Evolutionary conservation across 2,797 vertebrate species (phyloP).

Genomic region (Notolepis coatsorum): DNA sequence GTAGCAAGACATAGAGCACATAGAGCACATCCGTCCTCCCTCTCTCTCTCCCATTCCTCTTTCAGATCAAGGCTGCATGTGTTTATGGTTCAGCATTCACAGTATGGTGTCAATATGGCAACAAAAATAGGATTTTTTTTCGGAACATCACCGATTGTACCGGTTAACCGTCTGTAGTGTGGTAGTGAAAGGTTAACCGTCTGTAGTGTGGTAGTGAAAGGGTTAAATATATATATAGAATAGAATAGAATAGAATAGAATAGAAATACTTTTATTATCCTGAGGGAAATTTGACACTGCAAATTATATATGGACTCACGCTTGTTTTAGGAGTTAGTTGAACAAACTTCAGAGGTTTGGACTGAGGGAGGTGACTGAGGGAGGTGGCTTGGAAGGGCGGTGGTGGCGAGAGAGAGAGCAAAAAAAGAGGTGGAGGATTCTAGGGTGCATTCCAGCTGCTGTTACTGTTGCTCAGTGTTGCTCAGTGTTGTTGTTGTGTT

Average conservation of each 20-base stretch:
- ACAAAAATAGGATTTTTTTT: too few species aligned
- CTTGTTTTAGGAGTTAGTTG: background rate
- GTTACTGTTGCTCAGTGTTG: constrained; percentile 27
- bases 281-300: too few species aligned
- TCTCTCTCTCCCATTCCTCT: background rate
- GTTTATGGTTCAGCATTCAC: too few species aligned
- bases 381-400: background rate
- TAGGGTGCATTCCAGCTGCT: constrained; percentile 32
- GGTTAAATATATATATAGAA: too few species aligned
- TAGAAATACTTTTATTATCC: too few species aligned
- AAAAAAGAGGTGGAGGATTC: constrained; percentile 19
- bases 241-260: too few species aligned
- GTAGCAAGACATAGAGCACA: constrained; percentile 29
- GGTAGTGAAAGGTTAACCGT: too few species aligned
- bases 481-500: constrained; percentile 43
- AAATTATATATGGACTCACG: too few species aligned
- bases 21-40: constrained; percentile 28
- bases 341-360: background rate
- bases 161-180: too few species aligned
- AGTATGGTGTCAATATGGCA: too few species aligned
- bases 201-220: too few species aligned
- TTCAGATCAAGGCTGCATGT: constrained; percentile 54
- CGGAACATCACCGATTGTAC: too few species aligned
- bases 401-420: background rate
- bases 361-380: background rate